phyloP scores from a whole-genome alignment of 2,113 vertebrate species.

The Xenus cinereus region DNA sequence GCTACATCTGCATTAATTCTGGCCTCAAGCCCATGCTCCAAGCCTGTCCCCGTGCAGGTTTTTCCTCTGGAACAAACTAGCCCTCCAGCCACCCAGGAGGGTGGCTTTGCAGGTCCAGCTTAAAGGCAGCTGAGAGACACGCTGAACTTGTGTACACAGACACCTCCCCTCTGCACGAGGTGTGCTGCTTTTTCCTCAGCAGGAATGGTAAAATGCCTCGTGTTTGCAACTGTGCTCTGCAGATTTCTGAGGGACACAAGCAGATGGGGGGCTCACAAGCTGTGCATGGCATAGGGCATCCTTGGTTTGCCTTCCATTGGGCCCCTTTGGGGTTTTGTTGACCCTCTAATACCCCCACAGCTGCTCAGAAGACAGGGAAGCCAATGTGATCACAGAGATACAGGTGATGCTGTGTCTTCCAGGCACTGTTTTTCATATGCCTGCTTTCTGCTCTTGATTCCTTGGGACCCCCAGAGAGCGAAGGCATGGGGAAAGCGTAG shows the following conservation, averaged over 20 bases:
- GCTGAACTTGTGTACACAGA: not conserved
- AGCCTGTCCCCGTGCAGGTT: not conserved
- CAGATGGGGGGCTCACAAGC: not conserved
- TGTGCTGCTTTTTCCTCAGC: not conserved
- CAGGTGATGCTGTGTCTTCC: not conserved
- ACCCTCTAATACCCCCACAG: not conserved
- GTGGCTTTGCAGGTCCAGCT: not conserved
- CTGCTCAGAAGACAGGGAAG: not conserved
- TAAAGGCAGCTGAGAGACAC: not conserved
- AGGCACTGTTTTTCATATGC: not conserved
- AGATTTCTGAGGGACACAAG: not conserved
- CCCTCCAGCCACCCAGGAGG: not conserved
- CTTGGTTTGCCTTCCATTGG: not conserved
- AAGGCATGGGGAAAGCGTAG: not conserved
- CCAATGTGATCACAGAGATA: not conserved
- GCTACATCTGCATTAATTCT: not conserved
- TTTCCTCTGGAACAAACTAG: not conserved
- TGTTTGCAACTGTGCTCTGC: not conserved
- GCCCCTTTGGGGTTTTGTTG: not conserved
- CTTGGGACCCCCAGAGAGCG: not conserved
- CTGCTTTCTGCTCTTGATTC: not conserved
- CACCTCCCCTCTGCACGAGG: not conserved
- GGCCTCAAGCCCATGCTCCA: not conserved
- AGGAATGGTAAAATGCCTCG: not conserved
- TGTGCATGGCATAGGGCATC: not conserved